Conservation (phyloP, 2,888 invertebrate genomes). For the Prenolepis imparis region DNA sequence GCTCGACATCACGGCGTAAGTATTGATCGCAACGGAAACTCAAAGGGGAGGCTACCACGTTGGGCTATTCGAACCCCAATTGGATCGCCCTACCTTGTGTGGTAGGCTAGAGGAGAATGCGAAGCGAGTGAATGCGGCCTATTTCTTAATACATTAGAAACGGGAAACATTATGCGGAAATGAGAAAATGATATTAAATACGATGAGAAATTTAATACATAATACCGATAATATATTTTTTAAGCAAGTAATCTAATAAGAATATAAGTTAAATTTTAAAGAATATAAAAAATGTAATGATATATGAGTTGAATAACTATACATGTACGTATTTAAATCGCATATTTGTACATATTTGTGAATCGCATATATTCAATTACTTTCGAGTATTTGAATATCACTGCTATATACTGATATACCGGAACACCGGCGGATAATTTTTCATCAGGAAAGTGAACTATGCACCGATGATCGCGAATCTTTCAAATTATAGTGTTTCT, state of each 20-base stretch:
- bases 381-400: constrained; percentile 3
- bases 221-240: background rate
- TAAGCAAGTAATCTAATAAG: background rate
- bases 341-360: background rate
- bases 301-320: background rate
- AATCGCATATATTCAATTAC: background rate
- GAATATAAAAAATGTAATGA: background rate
- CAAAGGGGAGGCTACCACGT: constrained; percentile 77
- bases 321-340: no score
- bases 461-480: constrained; percentile 23
- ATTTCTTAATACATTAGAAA: constrained; percentile 61
- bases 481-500: constrained; percentile 19
- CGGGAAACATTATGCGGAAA: constrained; percentile 1
- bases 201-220: background rate
- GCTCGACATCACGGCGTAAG: constrained; percentile 74
- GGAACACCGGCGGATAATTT: background rate
- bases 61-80: constrained; percentile 79
- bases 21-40: constrained; percentile 78
- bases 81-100: constrained; percentile 76
- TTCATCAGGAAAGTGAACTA: constrained; percentile 16
- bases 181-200: background rate
- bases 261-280: background rate
- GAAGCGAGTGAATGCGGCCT: constrained; percentile 56
- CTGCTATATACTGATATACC: background rate
- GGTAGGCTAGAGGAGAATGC: constrained; percentile 53